Conservation (phyloP, 2,113 vertebrate species). For the Corvus cornix region DNA sequence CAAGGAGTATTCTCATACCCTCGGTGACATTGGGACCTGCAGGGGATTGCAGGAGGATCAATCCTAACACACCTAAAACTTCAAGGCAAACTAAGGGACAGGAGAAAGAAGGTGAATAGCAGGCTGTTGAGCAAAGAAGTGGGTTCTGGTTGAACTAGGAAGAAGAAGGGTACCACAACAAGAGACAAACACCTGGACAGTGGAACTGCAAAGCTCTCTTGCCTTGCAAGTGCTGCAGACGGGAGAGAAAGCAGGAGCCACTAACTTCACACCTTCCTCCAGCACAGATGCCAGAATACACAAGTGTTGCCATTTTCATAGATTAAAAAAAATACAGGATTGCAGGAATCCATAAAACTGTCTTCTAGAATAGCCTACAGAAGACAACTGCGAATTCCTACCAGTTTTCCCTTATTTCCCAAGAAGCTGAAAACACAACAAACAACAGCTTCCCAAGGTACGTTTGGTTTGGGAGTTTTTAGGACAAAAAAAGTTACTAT, state of each 20-base stretch:
- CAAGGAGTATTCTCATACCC: background rate
- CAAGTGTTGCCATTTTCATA: background rate
- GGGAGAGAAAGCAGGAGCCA: background rate
- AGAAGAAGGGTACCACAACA: background rate
- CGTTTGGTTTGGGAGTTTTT: too few species aligned
- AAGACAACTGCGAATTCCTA: background rate
- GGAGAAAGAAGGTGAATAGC: background rate
- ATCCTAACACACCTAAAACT: background rate
- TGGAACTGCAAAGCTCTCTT: background rate
- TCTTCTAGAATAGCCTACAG: background rate
- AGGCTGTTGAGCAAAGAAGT: background rate
- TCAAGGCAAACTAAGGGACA: background rate
- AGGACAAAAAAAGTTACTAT: background rate
- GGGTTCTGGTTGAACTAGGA: background rate
- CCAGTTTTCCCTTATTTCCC: background rate
- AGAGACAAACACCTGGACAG: background rate
- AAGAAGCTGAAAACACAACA: background rate
- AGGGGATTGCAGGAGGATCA: background rate
- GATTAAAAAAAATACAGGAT: background rate
- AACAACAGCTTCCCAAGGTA: background rate
- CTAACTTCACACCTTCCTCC: background rate
- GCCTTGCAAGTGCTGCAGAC: background rate
- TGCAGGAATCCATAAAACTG: background rate
- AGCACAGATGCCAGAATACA: background rate
- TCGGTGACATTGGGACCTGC: background rate